Conservation (phyloP, 2,113 vertebrate genomes). For the Chionis minor region DNA sequence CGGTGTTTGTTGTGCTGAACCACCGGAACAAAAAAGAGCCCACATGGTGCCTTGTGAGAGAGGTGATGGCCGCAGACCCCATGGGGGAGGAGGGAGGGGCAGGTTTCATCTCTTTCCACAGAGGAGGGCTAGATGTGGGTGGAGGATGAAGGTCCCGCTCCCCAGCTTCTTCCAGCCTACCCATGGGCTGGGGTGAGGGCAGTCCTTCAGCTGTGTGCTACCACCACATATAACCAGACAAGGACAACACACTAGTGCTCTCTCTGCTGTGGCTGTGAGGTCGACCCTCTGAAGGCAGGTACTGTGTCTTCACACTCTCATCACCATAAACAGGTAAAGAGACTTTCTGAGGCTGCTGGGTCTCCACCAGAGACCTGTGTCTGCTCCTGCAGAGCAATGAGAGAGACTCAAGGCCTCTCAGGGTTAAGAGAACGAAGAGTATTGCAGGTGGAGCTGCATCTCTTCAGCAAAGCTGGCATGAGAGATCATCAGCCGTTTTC, state of each 20-base stretch:
- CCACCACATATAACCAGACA: not conserved
- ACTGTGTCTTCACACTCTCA: not conserved
- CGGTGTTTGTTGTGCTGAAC: accelerated
- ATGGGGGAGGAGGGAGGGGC: accelerated
- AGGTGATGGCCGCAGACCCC: not conserved
- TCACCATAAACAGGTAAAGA: not conserved
- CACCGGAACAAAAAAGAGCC: not conserved
- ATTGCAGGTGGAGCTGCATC: not conserved
- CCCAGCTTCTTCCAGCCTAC: not conserved
- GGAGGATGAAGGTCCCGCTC: not conserved
- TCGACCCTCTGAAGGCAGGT: not conserved
- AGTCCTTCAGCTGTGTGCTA: not conserved
- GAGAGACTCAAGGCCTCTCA: not conserved
- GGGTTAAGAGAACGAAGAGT: not conserved
- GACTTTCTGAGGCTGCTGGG: not conserved
- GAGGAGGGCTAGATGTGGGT: not conserved
- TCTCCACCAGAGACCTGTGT: not conserved
- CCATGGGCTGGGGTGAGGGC: not conserved
- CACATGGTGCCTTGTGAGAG: not conserved
- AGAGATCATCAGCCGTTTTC: not conserved
- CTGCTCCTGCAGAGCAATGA: not conserved
- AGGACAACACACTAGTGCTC: not conserved
- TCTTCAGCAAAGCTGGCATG: not conserved
- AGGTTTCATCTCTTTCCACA: not conserved
- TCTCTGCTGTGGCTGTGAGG: not conserved